These are phyloP conservation scores for Gymnocypris eckloni DNA, from an alignment of 2,797 vertebrate genomes.

Conservation along the genomic window DNA sequence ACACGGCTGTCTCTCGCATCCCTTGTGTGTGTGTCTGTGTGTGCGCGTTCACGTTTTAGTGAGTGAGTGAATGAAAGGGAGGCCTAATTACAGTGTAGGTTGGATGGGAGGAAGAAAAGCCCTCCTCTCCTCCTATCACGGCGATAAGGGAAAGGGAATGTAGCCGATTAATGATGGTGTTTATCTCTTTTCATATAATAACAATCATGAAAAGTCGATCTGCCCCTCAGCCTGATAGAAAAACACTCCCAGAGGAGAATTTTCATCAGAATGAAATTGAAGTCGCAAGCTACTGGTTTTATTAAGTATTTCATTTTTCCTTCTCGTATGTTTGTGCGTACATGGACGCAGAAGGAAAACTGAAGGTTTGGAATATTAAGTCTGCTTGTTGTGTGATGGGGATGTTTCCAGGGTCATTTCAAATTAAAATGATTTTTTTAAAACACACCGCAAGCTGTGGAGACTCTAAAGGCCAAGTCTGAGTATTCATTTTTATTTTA, in stretches of 20 bases:
- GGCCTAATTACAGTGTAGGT: constrained; percentile 89
- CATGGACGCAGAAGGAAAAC: constrained; percentile 52
- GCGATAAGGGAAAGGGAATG: constrained; percentile 63
- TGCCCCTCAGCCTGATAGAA: constrained; percentile 81
- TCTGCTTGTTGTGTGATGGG: constrained; percentile 6
- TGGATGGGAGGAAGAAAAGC: constrained; percentile 79
- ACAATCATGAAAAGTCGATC: constrained; percentile 94
- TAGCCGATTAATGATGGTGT: constrained; percentile 91
- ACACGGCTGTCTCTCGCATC: constrained; percentile 79
- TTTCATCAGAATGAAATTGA: constrained; percentile 99
- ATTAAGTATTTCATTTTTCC: constrained; percentile 88
- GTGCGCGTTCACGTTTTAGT: constrained; percentile 40
- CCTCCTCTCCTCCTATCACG: constrained; percentile 87
- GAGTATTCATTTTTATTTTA: neutral
- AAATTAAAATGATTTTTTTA: neutral
- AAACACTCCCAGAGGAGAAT: constrained; percentile 87
- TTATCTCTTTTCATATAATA: constrained; percentile 82
- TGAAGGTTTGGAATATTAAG: constrained; percentile 50
- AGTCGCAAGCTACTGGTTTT: constrained; percentile 98
- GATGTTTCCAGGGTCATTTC: neutral
- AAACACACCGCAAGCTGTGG: neutral
- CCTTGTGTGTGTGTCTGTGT: constrained; percentile 40
- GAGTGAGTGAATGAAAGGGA: constrained; percentile 60
- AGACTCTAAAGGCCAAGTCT: neutral
- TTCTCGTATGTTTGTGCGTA: constrained; percentile 58